Percentiles rank a stretch among this genome's conserved stretches.
These are phyloP conservation scores for Lasioglossum marginatum DNA, from an alignment of 2,888 invertebrate genomes.

Conservation along the genomic window DNA sequence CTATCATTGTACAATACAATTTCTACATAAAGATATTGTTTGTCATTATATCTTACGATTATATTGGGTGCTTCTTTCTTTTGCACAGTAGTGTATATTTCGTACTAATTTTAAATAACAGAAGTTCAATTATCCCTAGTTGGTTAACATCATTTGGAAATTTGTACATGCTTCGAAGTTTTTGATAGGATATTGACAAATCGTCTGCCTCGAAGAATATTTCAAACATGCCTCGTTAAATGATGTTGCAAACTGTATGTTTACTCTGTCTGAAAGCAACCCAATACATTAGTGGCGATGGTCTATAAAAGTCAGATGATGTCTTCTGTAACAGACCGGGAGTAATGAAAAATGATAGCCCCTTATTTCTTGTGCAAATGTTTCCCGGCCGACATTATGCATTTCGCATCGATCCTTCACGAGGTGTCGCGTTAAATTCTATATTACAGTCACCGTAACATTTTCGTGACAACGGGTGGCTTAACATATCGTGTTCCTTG, in stretches of 20 bases:
- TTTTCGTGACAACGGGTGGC: constrained; percentile 8
- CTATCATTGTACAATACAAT: no score
- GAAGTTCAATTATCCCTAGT: background rate
- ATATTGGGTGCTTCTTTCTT: no score
- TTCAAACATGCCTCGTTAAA: background rate
- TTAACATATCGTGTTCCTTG: constrained; percentile 13
- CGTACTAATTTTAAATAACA: background rate
- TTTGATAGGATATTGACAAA: background rate
- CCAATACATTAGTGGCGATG: constrained; percentile 1
- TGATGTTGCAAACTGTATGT: background rate
- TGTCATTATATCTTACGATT: no score
- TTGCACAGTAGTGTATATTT: no score
- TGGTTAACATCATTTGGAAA: background rate
- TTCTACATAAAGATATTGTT: no score
- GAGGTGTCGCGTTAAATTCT: constrained; percentile 11
- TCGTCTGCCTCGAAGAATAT: background rate
- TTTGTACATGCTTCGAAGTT: background rate
- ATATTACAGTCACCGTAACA: constrained; percentile 12
- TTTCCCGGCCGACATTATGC: background rate
- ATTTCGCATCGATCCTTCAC: constrained; percentile 3
- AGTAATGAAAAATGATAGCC: constrained; percentile 16
- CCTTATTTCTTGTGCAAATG: constrained; percentile 14
- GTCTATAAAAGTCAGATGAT: constrained; percentile 7
- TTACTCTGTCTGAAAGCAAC: background rate
- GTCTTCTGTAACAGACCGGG: background rate